Base-by-base conservation (phyloP, 2,888 invertebrate species). In the Lasiommata megera region DNA sequence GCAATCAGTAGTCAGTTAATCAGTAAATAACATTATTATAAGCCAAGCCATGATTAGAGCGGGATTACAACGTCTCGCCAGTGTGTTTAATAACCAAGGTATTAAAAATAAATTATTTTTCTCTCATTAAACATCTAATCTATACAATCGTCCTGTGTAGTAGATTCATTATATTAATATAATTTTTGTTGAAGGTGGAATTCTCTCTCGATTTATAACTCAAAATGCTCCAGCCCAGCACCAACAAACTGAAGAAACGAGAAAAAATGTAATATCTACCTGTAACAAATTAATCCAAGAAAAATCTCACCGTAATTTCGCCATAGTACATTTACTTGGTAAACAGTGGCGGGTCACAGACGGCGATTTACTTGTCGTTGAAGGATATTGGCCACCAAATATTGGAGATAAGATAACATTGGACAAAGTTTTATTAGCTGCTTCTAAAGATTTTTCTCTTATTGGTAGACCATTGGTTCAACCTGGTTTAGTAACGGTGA, bases 321-420 rank as follows among this genome's bases (percentile, higher is more conserved):
- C 97, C 0, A 93, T 97, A 1, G 92, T 98, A 0, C 95, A 96
- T 69, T 69, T 97, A 14, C 91, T 94, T 60, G 97, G 97, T 9
- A 96, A 95, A 80, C 97, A 97, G 73, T 96, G 94, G 83, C 95
- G 96, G 82, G 92, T 98, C 0, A 96, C 97, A 0, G 92, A 94
- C 58, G 96, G 95, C n/a, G 98, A 98, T 82, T 87, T 97, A 2
- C 92, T 98, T 28, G 91, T 97, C 0, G 88, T 97, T 0, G 95
- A 96, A 82, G 96, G 96, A 0, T 93, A 94, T 72, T 97, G 97
- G 96, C 95, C 96, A 29, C 96, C 97, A 1, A 93, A 93, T 52
- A 92, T 93, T 55, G 96, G 97, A 0, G 97, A 97, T 73, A 85
- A 93, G 81, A 93, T 98, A 53, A 93, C 92, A 62, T 82, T 97